Base-by-base conservation (phyloP, 92 coral and sea anemone genomes). In the Palythoa caribaeorum region DNA sequence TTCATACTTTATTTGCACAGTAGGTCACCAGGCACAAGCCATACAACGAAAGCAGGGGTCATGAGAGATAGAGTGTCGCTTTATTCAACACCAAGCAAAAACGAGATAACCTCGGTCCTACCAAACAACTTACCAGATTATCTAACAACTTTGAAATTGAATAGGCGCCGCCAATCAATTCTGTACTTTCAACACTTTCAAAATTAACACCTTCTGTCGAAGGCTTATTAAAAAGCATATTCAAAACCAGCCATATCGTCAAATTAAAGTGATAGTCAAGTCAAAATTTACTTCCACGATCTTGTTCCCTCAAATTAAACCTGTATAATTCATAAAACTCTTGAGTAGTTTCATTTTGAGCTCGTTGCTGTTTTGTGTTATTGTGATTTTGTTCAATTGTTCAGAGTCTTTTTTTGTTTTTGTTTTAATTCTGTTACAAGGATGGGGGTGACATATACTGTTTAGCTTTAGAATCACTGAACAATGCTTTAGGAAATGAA, bases 401-500 rank as follows among this genome's bases (percentile, higher is more conserved):
- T 60, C n/a, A 14, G 19, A 6, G 69, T 14, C 69, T 6, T 14
- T 14, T 60, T 21, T 52, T 44, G 36, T 81, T 81, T 57, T 44
- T 81, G 60, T 20, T 81, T 68, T 37, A 50, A 17, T 44, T 28
- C 52, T 59, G 48, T 59, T 60, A 37, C 70, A 51, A 79, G 20
- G 72, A 3, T 2, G 12, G 71, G 16, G 55, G 36, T 62, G 84
- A 79, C 72, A 81, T 20, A 38, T 20, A 9, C 47, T 66, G 75
- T 66, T 81, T 81, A 65, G 35, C 86, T 47, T 52, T 66, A 28
- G 13, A 71, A 81, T 71, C 71, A 39, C 60, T 63, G 62, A 81
- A 81, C 86, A 81, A 63, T 81, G 54, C 15, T 11, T 60, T 47
- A 44, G 74, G 86, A 47, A 81, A 81, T 81, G 63, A 81, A 80